These are phyloP conservation scores for Craniophora ligustri DNA, from an alignment of 2,888 invertebrate genomes.

Conservation along the genomic window DNA sequence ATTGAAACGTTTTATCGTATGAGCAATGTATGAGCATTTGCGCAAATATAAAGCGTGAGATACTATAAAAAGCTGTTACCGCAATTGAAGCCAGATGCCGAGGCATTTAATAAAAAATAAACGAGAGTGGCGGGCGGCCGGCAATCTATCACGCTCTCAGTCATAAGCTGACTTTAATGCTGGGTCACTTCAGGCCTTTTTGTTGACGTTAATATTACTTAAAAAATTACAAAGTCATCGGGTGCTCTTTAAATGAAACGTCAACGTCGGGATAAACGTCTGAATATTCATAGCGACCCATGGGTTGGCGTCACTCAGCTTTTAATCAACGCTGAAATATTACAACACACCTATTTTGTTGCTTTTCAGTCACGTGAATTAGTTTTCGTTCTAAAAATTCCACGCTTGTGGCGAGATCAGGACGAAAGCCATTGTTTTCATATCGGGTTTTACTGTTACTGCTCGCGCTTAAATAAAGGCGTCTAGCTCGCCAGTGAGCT, in stretches of 20 bases:
- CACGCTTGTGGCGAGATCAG: slow-evolving; percentile 9
- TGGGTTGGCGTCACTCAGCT: slow-evolving; percentile 60
- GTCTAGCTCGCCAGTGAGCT: slow-evolving; percentile 19
- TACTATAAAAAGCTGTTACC: slow-evolving; percentile 78
- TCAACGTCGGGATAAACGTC: slow-evolving; percentile 76
- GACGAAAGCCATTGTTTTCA: slow-evolving; percentile 37
- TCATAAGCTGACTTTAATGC: slow-evolving; percentile 87
- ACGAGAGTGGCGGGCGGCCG: slow-evolving; percentile 70
- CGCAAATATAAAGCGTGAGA: slow-evolving; percentile 62
- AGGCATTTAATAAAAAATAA: slow-evolving; percentile 85
- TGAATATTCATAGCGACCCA: slow-evolving; percentile 67
- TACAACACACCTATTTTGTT: slow-evolving; percentile 60
- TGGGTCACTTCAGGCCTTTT: slow-evolving; percentile 86
- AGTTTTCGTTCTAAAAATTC: slow-evolving; percentile 43
- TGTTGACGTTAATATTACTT: slow-evolving; percentile 86
- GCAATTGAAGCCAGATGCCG: slow-evolving; percentile 82
- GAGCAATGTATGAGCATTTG: slow-evolving; percentile 49
- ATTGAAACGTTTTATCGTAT: slow-evolving; percentile 57
- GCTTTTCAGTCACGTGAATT: slow-evolving; percentile 55
- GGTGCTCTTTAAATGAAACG: slow-evolving; percentile 76
- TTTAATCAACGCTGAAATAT: slow-evolving; percentile 63
- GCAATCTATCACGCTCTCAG: slow-evolving; percentile 86
- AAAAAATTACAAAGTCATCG: slow-evolving; percentile 79
- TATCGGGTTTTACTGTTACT: slow-evolving; percentile 37
- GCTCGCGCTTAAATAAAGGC: slow-evolving; percentile 32